phyloP scores from a whole-genome alignment of 2,113 vertebrate genomes.

The Motacilla alba region DNA sequence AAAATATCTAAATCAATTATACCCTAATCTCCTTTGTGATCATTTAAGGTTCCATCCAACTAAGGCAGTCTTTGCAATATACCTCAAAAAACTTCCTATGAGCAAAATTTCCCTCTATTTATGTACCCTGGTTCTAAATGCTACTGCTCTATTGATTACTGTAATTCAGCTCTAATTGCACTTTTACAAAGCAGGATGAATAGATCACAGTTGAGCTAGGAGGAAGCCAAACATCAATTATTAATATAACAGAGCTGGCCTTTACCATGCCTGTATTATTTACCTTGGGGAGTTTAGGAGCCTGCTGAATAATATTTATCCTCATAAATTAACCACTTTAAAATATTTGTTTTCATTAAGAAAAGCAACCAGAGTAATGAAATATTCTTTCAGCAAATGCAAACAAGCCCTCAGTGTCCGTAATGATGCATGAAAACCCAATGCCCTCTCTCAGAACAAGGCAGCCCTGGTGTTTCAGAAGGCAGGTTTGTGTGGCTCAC shows the following conservation, averaged over 20 bases:
- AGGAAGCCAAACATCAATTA: slow-evolving; percentile 67
- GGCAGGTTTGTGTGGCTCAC: background rate
- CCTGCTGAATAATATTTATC: slow-evolving; percentile 37
- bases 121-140: slow-evolving; percentile 47
- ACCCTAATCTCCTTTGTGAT: background rate
- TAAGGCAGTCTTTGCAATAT: background rate
- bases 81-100: slow-evolving; percentile 29
- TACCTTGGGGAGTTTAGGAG: slow-evolving; percentile 40
- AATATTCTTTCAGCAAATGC: background rate
- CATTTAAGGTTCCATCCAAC: background rate
- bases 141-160: slow-evolving; percentile 73
- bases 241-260: slow-evolving; percentile 60
- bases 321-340: slow-evolving; percentile 48
- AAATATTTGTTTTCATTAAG: slow-evolving; percentile 57
- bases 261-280: slow-evolving; percentile 56
- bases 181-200: slow-evolving; percentile 58
- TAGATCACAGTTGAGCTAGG: slow-evolving; percentile 50
- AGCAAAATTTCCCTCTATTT: slow-evolving; percentile 21
- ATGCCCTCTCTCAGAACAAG: background rate
- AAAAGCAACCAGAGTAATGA: slow-evolving; percentile 9
- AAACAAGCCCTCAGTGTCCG: background rate
- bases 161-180: slow-evolving; percentile 74
- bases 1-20: background rate
- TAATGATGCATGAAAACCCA: background rate
- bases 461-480: background rate